A percentile compares a stretch with the other conserved stretches of the same genome.
phyloP scores from a whole-genome alignment of 2,888 invertebrate genomes.

The Carcina quercana region DNA sequence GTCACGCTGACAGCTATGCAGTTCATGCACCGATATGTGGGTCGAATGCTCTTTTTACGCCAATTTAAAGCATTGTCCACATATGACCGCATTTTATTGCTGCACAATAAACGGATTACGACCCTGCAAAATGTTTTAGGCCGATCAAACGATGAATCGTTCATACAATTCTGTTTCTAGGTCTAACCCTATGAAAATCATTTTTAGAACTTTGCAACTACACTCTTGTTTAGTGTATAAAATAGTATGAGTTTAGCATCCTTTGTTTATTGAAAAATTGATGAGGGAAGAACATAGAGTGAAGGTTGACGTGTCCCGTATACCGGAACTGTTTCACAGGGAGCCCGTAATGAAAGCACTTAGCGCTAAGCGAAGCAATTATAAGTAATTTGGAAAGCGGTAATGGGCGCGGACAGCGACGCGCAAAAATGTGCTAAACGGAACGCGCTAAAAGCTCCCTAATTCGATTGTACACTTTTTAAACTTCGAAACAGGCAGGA shows the following conservation, averaged over 20 bases:
- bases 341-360: slow-evolving; percentile 69
- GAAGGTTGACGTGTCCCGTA: slow-evolving; percentile 44
- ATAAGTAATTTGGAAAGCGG: slow-evolving; percentile 68
- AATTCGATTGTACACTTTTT: slow-evolving; percentile 70
- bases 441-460: slow-evolving; percentile 68
- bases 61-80: slow-evolving; percentile 44
- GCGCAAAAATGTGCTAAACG: slow-evolving; percentile 71
- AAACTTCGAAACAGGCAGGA: slow-evolving; percentile 39
- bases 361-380: slow-evolving; percentile 73
- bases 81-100: slow-evolving; percentile 23
- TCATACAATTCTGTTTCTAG: no score
- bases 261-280: slow-evolving; percentile 26
- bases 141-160: no score
- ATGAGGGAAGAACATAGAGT: slow-evolving; percentile 31
- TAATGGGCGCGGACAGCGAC: slow-evolving; percentile 70
- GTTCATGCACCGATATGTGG: slow-evolving; percentile 50
- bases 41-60: slow-evolving; percentile 56
- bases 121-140: no score
- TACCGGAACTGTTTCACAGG: slow-evolving; percentile 50
- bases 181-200: no score
- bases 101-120: no score
- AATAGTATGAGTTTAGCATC: slow-evolving; percentile 15
- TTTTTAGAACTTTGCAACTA: no score
- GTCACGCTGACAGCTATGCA: slow-evolving; percentile 58
- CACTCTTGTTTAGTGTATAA: no score